Base-by-base conservation (phyloP, 2,113 vertebrate species). In the Cavia porcellus region DNA sequence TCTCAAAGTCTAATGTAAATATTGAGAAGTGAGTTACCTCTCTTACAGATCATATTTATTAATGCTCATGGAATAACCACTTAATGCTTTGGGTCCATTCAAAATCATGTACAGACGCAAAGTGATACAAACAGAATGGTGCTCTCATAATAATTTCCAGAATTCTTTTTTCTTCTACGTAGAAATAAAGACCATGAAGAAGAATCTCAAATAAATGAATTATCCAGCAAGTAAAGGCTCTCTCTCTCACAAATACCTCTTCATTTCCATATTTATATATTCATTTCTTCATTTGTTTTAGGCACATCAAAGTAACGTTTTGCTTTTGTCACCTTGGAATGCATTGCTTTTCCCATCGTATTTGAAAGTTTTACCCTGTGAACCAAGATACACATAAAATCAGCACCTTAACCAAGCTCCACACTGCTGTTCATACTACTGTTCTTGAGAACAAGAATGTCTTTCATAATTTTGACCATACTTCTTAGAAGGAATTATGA, bases 391-490 rank as follows among this genome's bases (percentile, higher is more conserved):
- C 35, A 61, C 61, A 94, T 80, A 91, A 96, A 80, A 94, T 25
- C 25, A 91, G 15, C 45, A 89, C 82, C 20, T 17, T 86, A 70
- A 89, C 72, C 45, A 96, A 59, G 59, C 89, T 22, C 86, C 86
- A 90, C 81, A 94, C 12, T 86, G 28, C 45, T 89, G 45, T 35
- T 92, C 30, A 70, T 81, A 86, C 52, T 47, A 75, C 66, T 70
- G 66, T n/a, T 38, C 68, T 94, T 92, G 50, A 96, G 38, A 84
- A 90, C 86, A 88, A 96, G 14, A 57, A 87, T 83, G 12, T 45
- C 4, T 92, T 96, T 88, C 64, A 92, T 62, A 79, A 84, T 93
- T 97, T 89, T 89, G 38, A 94, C 10, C 74, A 96, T 82, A 96
- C 70, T 86, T 68, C 38, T 30, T 81, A 94, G 84, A 94, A 97